Percentiles rank a stretch among this genome's conserved stretches.
Conservation (phyloP, 1,140 invertebrate species). For the Phymastichus coffea region DNA sequence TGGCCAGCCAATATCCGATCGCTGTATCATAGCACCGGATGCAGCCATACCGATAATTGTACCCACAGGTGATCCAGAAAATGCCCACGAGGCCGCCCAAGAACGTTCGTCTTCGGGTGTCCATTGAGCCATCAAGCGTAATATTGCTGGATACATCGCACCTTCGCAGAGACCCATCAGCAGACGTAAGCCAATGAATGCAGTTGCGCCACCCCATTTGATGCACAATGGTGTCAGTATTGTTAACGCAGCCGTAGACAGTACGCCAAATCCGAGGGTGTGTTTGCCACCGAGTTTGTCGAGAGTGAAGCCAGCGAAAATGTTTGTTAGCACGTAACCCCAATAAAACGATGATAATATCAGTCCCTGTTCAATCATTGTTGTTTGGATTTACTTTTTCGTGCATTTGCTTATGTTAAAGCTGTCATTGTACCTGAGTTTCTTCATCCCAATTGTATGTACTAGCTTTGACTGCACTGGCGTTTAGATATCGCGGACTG, state of each 20-base stretch:
- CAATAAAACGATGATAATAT: conserved; percentile 70
- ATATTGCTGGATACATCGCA: conserved; percentile 52
- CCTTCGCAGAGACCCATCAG: background rate
- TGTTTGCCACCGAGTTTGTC: conserved; percentile 62
- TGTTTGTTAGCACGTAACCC: conserved; percentile 62
- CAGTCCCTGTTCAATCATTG: conserved; percentile 44
- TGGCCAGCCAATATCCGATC: conserved; percentile 67
- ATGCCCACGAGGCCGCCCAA: background rate
- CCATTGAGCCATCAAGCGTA: conserved; percentile 47
- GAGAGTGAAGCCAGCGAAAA: conserved; percentile 63
- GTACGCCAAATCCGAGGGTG: conserved; percentile 44
- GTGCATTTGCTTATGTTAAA: background rate
- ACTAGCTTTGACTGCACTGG: background rate
- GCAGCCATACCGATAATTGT: conserved; percentile 74
- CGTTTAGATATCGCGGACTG: background rate
- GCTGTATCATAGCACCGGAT: conserved; percentile 68
- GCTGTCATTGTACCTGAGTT: conserved; percentile 40
- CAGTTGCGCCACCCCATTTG: background rate
- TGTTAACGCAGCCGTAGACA: background rate
- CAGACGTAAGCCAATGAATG: background rate
- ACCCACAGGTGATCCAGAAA: background rate
- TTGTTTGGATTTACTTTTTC: background rate
- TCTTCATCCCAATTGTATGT: conserved; percentile 3
- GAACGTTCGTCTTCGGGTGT: background rate
- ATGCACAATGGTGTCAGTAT: background rate